A percentile compares a stretch with the other conserved stretches of the same genome.
phyloP scores from a whole-genome alignment of 1,140 invertebrate genomes.

The Panulirus ornatus region DNA sequence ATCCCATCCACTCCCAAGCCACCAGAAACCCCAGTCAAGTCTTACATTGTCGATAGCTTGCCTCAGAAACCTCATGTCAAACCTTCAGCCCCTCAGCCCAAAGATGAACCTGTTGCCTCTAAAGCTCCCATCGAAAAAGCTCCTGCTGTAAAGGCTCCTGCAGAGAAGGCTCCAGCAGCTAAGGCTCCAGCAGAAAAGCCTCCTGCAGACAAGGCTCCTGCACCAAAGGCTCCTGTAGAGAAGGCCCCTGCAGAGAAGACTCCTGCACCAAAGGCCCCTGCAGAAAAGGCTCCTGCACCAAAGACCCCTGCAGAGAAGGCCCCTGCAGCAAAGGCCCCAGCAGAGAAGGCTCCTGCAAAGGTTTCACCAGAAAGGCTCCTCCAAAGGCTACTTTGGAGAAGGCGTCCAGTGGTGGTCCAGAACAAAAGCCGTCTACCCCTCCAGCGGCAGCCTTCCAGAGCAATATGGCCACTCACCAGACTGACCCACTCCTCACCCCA shows the following conservation, averaged over 20 bases:
- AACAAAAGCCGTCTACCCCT: slow-evolving; percentile 56
- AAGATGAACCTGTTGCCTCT: not conserved
- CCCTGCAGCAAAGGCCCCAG: not conserved
- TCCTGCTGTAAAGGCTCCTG: not conserved
- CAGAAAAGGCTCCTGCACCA: not conserved
- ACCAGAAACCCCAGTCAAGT: slow-evolving; percentile 25
- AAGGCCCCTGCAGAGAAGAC: not conserved
- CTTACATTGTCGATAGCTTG: not conserved
- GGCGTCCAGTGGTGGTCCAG: not conserved
- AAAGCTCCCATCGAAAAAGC: not conserved
- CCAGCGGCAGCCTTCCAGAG: slow-evolving; percentile 50
- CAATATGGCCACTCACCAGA: slow-evolving; percentile 22
- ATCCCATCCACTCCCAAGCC: slow-evolving; percentile 67
- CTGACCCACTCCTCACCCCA: slow-evolving; percentile 25
- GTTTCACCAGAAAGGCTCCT: not conserved
- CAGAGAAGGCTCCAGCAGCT: not conserved
- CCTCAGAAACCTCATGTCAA: not conserved
- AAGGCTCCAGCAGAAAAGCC: slow-evolving; percentile 25
- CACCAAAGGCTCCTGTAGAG: not conserved
- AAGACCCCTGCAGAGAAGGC: slow-evolving; percentile 17
- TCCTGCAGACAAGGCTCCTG: not conserved
- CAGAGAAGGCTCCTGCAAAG: not conserved
- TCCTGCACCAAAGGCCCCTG: not conserved
- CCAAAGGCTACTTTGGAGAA: not conserved
- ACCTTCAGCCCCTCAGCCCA: not conserved